Conservation (phyloP, 2,888 invertebrate genomes). For the Andrena fulva region DNA sequence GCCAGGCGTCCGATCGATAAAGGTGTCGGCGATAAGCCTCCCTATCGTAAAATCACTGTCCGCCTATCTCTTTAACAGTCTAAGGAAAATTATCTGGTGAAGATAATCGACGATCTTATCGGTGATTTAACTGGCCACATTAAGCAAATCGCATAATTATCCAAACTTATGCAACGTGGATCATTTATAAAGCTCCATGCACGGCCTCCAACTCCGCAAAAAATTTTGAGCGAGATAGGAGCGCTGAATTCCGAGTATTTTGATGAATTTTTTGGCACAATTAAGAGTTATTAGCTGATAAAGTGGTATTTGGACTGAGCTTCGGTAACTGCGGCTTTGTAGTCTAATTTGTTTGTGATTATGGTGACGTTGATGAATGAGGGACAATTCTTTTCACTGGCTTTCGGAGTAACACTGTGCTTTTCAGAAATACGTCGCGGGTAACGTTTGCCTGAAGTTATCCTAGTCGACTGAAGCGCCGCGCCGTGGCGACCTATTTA, state of each 20-base stretch:
- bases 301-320: neutral
- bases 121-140: constrained; percentile 8
- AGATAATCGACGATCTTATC: constrained; percentile 23
- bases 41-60: constrained; percentile 17
- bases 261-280: neutral
- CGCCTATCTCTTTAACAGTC: neutral
- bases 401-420: neutral
- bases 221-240: too few relatives aligned
- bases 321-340: neutral
- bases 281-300: neutral
- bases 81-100: neutral
- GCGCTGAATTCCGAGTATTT: too few relatives aligned
- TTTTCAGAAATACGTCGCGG: neutral
- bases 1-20: neutral
- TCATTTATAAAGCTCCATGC: neutral
- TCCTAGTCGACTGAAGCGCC: too few relatives aligned
- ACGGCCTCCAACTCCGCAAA: too few relatives aligned
- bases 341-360: neutral
- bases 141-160: constrained; percentile 17
- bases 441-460: too few relatives aligned
- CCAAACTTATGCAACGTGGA: neutral
- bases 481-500: too few relatives aligned
- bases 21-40: neutral
- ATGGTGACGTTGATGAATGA: constrained; percentile 21
- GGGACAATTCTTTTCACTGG: neutral